A percentile compares a stretch with the other conserved stretches of the same genome.
phyloP scores from a whole-genome alignment of 2,113 vertebrate species.

The Dipodomys stephensi region DNA sequence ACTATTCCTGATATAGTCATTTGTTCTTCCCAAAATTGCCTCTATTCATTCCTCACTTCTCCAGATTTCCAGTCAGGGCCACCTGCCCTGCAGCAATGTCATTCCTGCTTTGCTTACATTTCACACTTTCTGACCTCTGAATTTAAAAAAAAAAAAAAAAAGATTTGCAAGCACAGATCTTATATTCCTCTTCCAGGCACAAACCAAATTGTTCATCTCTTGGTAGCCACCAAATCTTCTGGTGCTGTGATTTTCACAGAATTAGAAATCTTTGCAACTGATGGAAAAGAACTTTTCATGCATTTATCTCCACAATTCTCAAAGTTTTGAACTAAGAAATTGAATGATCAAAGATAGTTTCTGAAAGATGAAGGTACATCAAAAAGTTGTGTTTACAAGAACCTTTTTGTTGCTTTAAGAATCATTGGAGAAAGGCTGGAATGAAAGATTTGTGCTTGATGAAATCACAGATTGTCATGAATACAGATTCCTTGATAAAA shows the following conservation, averaged over 20 bases:
- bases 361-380: background rate
- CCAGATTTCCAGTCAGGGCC: background rate
- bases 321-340: conserved; percentile 3
- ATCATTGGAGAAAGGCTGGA: background rate
- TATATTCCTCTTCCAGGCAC: background rate
- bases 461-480: background rate
- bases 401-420: background rate
- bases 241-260: background rate
- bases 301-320: background rate
- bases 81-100: background rate
- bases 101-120: background rate
- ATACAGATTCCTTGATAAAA: too few relatives aligned
- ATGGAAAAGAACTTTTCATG: background rate
- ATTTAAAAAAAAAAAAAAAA: too few relatives aligned
- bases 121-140: background rate
- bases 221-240: background rate
- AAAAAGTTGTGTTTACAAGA: background rate
- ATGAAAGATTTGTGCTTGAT: background rate
- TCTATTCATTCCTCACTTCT: background rate
- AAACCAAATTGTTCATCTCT: background rate
- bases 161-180: conserved; percentile 1
- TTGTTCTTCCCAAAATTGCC: background rate
- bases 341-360: background rate
- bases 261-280: background rate
- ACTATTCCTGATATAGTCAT: background rate